A percentile compares a stretch with the other conserved stretches of the same genome.
These are phyloP conservation scores for Pseudoatta argentina DNA, from an alignment of 1,140 invertebrate species.

Conservation along the genomic window DNA sequence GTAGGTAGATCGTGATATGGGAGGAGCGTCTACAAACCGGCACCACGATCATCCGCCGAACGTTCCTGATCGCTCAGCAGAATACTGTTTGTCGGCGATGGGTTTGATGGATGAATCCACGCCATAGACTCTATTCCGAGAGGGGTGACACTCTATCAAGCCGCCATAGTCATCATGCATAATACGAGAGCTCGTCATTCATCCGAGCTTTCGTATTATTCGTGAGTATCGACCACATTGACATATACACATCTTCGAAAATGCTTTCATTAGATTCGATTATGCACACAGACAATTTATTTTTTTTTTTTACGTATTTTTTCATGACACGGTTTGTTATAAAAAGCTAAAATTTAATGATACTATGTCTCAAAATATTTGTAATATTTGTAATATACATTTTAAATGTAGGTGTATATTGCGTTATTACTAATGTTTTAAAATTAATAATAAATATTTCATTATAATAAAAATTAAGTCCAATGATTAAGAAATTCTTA, in stretches of 20 bases:
- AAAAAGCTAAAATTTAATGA: neutral
- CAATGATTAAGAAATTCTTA: neutral
- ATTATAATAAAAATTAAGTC: neutral
- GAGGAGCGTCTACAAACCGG: slow-evolving; percentile 52
- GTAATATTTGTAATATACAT: neutral
- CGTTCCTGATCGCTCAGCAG: slow-evolving; percentile 55
- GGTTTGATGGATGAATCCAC: slow-evolving; percentile 75
- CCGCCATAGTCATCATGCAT: slow-evolving; percentile 55
- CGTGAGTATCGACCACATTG: slow-evolving; percentile 37
- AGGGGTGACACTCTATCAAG: slow-evolving; percentile 69
- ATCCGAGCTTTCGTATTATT: slow-evolving; percentile 56
- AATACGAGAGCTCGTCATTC: slow-evolving; percentile 40
- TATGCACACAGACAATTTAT: neutral
- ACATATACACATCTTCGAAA: neutral
- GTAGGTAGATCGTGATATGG: slow-evolving; percentile 68
- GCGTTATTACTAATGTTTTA: neutral
- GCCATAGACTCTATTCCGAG: slow-evolving; percentile 17
- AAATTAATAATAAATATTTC: neutral
- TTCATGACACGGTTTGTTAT: neutral
- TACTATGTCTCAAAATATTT: neutral
- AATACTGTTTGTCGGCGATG: slow-evolving; percentile 71
- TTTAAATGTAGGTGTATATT: neutral
- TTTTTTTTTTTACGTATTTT: too few species aligned
- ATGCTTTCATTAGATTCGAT: slow-evolving; percentile 37
- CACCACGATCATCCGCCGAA: slow-evolving; percentile 56